Evolutionary conservation across 2,888 invertebrate genomes (phyloP).

Genomic region (Scaptomyza reducta): DNA sequence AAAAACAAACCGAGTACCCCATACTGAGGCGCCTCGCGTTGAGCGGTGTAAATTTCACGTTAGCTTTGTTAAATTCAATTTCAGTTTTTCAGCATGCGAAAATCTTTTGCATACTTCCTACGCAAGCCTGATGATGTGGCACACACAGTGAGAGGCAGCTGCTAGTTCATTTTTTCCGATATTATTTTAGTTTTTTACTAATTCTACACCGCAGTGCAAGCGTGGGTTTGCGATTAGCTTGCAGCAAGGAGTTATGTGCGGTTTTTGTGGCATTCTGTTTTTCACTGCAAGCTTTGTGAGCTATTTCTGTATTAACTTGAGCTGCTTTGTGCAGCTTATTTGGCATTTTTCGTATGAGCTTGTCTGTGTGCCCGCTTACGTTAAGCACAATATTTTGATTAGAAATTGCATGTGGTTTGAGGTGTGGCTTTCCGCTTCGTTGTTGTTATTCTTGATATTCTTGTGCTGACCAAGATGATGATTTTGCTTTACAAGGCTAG

Average conservation of each 20-base stretch:
- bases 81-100: conserved; percentile 35
- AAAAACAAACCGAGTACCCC: background rate
- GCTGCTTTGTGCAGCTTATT: conserved; percentile 58
- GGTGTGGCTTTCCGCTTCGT: conserved; percentile 2
- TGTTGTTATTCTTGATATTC: too few species aligned
- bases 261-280: conserved; percentile 47
- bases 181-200: conserved; percentile 22
- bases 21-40: background rate
- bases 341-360: conserved; percentile 52
- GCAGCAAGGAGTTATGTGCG: conserved; percentile 56
- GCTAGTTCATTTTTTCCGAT: conserved; percentile 17
- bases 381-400: conserved; percentile 54
- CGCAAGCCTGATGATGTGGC: conserved; percentile 9
- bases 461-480: conserved; percentile 11
- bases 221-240: conserved; percentile 35
- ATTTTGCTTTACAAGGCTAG: conserved; percentile 9
- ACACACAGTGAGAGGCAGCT: conserved; percentile 13
- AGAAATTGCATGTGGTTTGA: conserved; percentile 62
- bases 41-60: conserved; percentile 60
- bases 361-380: conserved; percentile 24
- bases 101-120: conserved; percentile 61
- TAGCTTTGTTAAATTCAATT: conserved; percentile 54
- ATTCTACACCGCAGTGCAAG: background rate
- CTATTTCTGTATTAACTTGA: conserved; percentile 68
- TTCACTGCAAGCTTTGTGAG: conserved; percentile 45